Conservation (phyloP, 2,113 vertebrate species). For the Poeciliopsis prolifica region DNA sequence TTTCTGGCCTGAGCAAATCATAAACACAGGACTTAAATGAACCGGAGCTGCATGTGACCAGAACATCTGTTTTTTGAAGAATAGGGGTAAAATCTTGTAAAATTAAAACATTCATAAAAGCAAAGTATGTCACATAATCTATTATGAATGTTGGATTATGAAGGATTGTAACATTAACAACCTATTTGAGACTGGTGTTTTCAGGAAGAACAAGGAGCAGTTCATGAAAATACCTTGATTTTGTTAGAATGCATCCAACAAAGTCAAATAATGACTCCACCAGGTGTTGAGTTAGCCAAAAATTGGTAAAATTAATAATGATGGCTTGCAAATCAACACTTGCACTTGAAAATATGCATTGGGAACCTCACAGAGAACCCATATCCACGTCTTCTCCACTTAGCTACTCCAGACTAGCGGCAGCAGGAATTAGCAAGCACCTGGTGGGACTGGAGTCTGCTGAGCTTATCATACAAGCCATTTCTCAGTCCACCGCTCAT, state of each 20-base stretch:
- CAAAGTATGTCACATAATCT: background rate
- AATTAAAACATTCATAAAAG: background rate
- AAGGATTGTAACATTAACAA: background rate
- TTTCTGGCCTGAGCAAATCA: background rate
- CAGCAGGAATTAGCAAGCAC: too few relatives aligned
- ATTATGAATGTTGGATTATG: background rate
- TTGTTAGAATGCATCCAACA: background rate
- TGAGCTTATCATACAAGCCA: too few relatives aligned
- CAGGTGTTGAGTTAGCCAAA: background rate
- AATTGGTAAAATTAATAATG: background rate
- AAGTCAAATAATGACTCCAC: background rate
- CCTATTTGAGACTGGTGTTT: background rate
- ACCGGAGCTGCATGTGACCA: background rate
- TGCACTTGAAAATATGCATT: too few relatives aligned
- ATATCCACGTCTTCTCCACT: too few relatives aligned
- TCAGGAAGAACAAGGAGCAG: background rate
- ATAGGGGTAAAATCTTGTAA: background rate
- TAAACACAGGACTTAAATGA: conserved; percentile 25
- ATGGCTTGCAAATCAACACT: background rate
- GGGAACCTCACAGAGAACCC: too few relatives aligned
- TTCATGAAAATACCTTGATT: background rate
- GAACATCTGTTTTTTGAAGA: background rate
- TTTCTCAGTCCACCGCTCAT: too few relatives aligned
- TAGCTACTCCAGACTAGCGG: too few relatives aligned
- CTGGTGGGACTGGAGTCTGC: too few relatives aligned